Evolutionary conservation across 1,140 invertebrate species (phyloP), one percentile per base, ranked within the genome.

Genomic region (Sminthurinus signatus): DNA sequence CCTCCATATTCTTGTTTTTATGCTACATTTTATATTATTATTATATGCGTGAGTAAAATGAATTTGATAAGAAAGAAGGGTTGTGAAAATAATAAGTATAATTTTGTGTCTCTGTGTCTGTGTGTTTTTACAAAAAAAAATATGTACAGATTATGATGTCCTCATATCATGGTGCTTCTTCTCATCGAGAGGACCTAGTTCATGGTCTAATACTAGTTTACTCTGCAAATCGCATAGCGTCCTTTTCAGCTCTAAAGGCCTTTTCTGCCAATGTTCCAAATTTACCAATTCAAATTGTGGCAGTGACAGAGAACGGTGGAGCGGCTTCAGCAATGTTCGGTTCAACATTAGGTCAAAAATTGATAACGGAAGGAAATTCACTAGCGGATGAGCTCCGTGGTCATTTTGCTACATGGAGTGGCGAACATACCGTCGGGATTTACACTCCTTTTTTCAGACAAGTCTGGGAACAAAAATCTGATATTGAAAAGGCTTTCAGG

Each of bases 131-230:
- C n/a, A n/a, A n/a, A n/a, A n/a, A n/a, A n/a, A n/a, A n/a, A 36
- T 8, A 36, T 48, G 12, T 52, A 14, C 50, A 96, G 82, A 88
- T 97, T 2, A 93, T 93, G 65, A 84, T 96, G 64, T 92, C 92
- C 27, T 96, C 93, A 73, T 97, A 95, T 78, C 95, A 98, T 76
- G 91, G 91, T 62, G 92, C 91, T 14, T 89, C 88, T 78, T 88
- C 90, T 69, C 94, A 92, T 77, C 82, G 90, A 65, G 91, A 95
- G 76, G 91, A 94, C 75, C 78, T 95, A 31, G 90, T 95, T 62
- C 94, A 98, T 78, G 95, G 95, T 28, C 95, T 96, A 75, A 93
- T 98, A 74, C 82, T 96, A 57, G 91, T 96, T 54, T 98, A 96
- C 77, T 96, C 93, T 1, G 88, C 92, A 5, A 93, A 96, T 78